Percentiles rank a stretch among this genome's conserved stretches.
Conservation (phyloP, 2,113 vertebrate genomes). For the Syngnathoides biaculeatus region DNA sequence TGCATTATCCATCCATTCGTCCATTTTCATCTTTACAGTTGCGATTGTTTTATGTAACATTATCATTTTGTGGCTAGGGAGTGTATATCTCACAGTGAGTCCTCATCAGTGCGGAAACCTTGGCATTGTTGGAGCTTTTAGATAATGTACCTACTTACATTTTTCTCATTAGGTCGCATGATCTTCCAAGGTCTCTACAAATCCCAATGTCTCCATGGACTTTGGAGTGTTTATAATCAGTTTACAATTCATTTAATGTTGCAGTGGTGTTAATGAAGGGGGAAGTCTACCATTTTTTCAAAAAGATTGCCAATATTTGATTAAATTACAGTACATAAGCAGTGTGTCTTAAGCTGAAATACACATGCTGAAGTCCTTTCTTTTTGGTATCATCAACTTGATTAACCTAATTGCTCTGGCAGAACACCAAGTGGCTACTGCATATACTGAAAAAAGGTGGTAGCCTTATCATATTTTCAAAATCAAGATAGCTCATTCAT, state of each 20-base stretch:
- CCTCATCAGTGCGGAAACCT: background rate
- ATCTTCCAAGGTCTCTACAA: conserved; percentile 42
- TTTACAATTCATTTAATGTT: conserved; percentile 35
- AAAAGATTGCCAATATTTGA: conserved; percentile 33
- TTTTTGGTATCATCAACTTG: conserved; percentile 6
- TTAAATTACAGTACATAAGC: conserved; percentile 4
- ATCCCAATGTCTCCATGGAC: conserved; percentile 55
- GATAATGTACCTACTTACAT: background rate
- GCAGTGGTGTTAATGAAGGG: conserved; percentile 45
- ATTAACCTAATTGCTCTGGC: conserved; percentile 7
- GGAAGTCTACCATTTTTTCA: conserved; percentile 25
- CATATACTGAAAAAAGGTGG: background rate
- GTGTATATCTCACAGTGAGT: background rate
- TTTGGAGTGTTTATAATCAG: conserved; percentile 58
- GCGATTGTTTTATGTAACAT: background rate
- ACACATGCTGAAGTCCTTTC: background rate
- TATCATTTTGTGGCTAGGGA: background rate
- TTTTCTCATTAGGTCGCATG: conserved; percentile 7
- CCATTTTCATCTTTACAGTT: background rate
- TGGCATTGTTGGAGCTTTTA: background rate
- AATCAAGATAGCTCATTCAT: conserved; percentile 26
- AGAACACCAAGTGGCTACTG: background rate
- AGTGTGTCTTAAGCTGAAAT: background rate
- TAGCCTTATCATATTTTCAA: conserved; percentile 10
- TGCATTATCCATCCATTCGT: background rate